Base-by-base conservation (phyloP, 2,888 invertebrate genomes). In the Agonum fuliginosum region DNA sequence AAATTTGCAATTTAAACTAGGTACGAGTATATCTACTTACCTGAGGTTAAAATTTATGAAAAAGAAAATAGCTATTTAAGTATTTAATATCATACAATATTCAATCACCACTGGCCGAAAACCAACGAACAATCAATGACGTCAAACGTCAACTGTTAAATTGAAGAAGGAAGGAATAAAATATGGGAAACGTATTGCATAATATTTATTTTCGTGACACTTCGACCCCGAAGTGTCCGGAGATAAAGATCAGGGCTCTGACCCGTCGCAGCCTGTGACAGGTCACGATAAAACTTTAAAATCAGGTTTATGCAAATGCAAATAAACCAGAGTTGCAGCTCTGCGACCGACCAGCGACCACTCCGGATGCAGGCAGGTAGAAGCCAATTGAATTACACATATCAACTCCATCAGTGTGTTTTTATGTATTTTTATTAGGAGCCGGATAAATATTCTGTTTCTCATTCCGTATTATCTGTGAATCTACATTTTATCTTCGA, bases 261-360 rank as follows among this genome's bases (percentile, higher is more conserved):
- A 67, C 67, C 67, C 43, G 10, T n/a, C 37, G 19, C 14, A n/a
- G 17, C 19, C 67, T 14, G 30, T 67, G 67, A 67, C 37, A 65
- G 34, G 14, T 43, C 67, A 22, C 67, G 41, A 67, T 41, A 41
- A 37, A 41, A 70, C 22, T 70, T 70, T 70, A 70, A 46, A 70
- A 70, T 70, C 70, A 70, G 46, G 70, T 46, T 70, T 70, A 70
- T 70, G 70, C 46, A 70, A 70, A 70, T 70, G 70, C 46, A 70
- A 70, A 70, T 70, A 24, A 24, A 54, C 24, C 2, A 1, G 8
- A 43, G 14, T 46, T 46, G 46, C 46, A 46, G 69, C 19, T 6
- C 3, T 3, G 19, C 14, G 17, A 51, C 2, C 19, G 43, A 6
- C 17, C 67, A 41, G 19, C 17, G 14, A 41, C 3, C n/a, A 62